A percentile compares a stretch with the other conserved stretches of the same genome.
Conservation (phyloP, 2,113 vertebrate genomes). For the Trinectes maculatus region DNA sequence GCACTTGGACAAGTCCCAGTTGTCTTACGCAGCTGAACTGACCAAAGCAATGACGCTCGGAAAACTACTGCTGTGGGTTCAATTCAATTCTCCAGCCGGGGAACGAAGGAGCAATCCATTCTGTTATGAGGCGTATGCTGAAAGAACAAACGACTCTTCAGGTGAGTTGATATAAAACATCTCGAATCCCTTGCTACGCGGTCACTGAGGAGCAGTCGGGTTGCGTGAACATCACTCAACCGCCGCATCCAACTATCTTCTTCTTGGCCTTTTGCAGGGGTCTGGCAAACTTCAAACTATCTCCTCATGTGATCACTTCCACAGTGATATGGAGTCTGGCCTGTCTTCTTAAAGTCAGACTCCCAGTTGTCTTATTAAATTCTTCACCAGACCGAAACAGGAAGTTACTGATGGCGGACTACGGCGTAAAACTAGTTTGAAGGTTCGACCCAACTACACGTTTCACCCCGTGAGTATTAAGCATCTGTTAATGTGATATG, state of each 20-base stretch:
- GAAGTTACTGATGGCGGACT: conserved; percentile 46
- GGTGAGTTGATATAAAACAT: conserved; percentile 35
- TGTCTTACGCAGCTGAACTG: conserved; percentile 55
- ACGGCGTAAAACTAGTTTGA: background rate
- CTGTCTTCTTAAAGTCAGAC: conserved; percentile 55
- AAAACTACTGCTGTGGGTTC: conserved; percentile 52
- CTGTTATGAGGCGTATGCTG: conserved; percentile 26
- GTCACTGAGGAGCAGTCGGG: conserved; percentile 10
- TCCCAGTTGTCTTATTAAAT: conserved; percentile 67
- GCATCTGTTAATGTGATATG: background rate
- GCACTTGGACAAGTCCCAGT: conserved; percentile 53
- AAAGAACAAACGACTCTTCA: conserved; percentile 31
- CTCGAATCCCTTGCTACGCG: conserved; percentile 9
- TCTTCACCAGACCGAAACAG: conserved; percentile 59
- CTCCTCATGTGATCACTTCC: conserved; percentile 39
- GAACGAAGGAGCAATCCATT: conserved; percentile 42
- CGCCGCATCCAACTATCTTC: conserved; percentile 4
- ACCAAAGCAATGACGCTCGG: conserved; percentile 45
- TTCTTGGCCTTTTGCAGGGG: conserved; percentile 7
- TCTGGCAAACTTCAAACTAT: conserved; percentile 29
- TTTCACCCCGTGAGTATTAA: background rate
- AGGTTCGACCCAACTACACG: background rate
- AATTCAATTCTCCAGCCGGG: conserved; percentile 44
- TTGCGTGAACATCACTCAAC: conserved; percentile 27
- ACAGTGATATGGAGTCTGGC: conserved; percentile 26